A percentile compares a stretch with the other conserved stretches of the same genome.
Evolutionary conservation across 1,140 invertebrate species (phyloP).

Genomic region (Agrilus planipennis): DNA sequence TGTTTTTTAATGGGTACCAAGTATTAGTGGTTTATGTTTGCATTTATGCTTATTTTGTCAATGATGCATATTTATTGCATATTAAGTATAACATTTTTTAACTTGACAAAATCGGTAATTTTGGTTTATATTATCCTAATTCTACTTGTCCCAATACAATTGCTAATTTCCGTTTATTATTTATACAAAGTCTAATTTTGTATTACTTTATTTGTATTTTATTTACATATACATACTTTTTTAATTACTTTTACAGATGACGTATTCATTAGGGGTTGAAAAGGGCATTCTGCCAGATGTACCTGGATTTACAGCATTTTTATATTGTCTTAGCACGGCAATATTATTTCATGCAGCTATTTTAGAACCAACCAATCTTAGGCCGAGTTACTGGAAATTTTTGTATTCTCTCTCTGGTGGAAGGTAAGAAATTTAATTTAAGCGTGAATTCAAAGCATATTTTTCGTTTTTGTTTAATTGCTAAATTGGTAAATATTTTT

Average conservation of each 20-base stretch:
- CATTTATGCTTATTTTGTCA: no score
- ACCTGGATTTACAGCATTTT: conserved; percentile 48
- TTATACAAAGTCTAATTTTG: no score
- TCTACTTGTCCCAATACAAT: no score
- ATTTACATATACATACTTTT: neutral
- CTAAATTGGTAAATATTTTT: neutral
- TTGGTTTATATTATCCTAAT: no score
- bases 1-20: no score
- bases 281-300: conserved; percentile 44
- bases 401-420: conserved; percentile 61
- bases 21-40: no score
- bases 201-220: conserved; percentile 1
- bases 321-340: conserved; percentile 71
- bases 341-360: conserved; percentile 70
- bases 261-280: conserved; percentile 46
- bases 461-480: neutral
- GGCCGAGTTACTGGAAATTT: conserved; percentile 78
- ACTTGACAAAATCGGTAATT: no score
- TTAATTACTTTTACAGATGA: conserved; percentile 38
- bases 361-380: conserved; percentile 63
- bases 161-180: no score
- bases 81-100: no score
- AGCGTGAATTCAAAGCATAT: conserved; percentile 8
- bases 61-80: no score
- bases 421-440: conserved; percentile 38